Conservation (phyloP, 2,797 vertebrate species). For the Chelon labrosus region DNA sequence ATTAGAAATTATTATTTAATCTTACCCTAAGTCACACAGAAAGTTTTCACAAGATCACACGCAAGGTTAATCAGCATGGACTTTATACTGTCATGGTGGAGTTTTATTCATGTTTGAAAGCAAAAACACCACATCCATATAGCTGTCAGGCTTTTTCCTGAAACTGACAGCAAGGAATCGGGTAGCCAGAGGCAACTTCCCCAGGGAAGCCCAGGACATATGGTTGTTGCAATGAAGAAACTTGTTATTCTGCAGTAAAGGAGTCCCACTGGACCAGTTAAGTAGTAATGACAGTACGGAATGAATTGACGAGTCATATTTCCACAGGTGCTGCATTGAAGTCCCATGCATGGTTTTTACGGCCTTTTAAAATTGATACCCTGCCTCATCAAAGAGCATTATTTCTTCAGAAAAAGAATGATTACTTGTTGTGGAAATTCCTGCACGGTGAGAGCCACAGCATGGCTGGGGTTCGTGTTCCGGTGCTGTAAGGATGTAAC, state of each 20-base stretch:
- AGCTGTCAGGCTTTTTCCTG: conserved; percentile 67
- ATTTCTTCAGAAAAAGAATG: conserved; percentile 13
- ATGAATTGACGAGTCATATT: conserved; percentile 69
- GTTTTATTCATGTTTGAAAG: conserved; percentile 40
- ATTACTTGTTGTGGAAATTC: conserved; percentile 8
- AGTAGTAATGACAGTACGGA: conserved; percentile 76
- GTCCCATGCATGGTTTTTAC: conserved; percentile 35
- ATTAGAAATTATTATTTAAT: background rate
- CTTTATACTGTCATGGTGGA: background rate
- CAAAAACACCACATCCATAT: conserved; percentile 42
- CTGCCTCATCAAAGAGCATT: conserved; percentile 23
- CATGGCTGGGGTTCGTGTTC: conserved; percentile 3
- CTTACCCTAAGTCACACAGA: background rate
- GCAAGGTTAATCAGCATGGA: conserved; percentile 9
- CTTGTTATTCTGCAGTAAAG: conserved; percentile 80
- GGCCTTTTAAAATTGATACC: conserved; percentile 35
- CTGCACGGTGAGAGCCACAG: background rate
- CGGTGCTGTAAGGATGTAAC: conserved; percentile 28
- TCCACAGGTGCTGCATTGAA: conserved; percentile 62
- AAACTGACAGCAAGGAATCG: conserved; percentile 65
- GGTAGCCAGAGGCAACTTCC: conserved; percentile 68
- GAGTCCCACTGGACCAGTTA: conserved; percentile 79
- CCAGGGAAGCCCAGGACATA: conserved; percentile 76
- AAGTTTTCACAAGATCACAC: conserved; percentile 1
- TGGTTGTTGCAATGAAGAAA: conserved; percentile 74